Evolutionary conservation across 2,113 vertebrate species (phyloP).

Genomic region (Pantherophis guttatus): DNA sequence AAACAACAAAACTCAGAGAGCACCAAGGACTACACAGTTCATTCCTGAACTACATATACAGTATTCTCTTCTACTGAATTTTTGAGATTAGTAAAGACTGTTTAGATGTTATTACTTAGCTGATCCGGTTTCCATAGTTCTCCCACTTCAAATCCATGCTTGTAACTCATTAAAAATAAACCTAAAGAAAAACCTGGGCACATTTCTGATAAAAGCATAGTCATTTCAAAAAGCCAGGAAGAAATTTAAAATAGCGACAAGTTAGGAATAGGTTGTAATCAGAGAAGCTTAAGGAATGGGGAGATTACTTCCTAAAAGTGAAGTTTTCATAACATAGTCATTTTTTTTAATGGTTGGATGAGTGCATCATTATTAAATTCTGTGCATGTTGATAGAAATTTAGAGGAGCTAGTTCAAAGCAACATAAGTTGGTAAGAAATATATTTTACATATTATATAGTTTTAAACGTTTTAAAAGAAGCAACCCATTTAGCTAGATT

Average conservation of each 20-base stretch:
- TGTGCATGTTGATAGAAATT: neutral
- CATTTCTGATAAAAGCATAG: neutral
- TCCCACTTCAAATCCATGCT: neutral
- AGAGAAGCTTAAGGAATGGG: neutral
- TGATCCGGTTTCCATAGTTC: constrained; percentile 7
- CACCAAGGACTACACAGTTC: neutral
- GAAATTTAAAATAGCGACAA: neutral
- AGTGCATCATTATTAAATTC: neutral
- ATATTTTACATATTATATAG: neutral
- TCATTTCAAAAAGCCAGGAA: neutral
- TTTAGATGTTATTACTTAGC: neutral
- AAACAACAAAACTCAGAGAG: neutral
- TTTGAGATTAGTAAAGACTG: neutral
- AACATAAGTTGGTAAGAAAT: neutral
- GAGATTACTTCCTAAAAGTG: neutral
- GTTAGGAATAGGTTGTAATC: neutral
- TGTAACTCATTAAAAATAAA: neutral
- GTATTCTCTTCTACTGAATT: neutral
- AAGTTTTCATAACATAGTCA: neutral
- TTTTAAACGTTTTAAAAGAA: neutral
- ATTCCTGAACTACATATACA: neutral
- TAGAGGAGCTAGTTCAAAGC: neutral
- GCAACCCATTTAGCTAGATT: constrained; percentile 7
- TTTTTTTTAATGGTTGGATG: neutral
- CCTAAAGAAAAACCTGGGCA: constrained; percentile 12